phyloP scores from a whole-genome alignment of 2,888 invertebrate species.

The Clusia tigrina region DNA sequence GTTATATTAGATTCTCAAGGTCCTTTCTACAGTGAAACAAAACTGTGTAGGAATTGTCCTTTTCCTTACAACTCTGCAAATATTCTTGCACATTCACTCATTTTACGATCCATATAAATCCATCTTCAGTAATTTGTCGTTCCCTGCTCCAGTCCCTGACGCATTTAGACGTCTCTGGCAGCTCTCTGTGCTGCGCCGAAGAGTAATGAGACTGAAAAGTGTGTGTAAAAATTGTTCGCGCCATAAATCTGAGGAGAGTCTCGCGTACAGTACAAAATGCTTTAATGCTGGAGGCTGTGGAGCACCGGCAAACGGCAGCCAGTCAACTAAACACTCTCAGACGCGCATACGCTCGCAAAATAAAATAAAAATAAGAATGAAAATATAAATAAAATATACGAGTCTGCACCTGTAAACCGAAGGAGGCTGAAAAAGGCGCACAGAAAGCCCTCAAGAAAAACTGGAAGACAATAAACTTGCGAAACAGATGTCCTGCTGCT shows the following conservation, averaged over 20 bases:
- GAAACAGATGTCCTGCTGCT: slow-evolving; percentile 62
- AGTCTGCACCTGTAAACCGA: slow-evolving; percentile 54
- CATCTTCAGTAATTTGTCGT: no score
- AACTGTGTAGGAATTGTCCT: background rate
- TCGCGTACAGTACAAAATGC: background rate
- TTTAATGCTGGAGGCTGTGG: slow-evolving; percentile 49
- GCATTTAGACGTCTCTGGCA: no score
- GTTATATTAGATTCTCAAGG: no score
- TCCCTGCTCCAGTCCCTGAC: no score
- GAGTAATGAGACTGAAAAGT: no score
- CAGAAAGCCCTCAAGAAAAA: background rate
- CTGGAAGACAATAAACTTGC: slow-evolving; percentile 12
- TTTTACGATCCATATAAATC: no score
- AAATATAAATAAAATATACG: background rate
- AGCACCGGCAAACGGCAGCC: slow-evolving; percentile 41
- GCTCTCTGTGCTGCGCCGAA: no score
- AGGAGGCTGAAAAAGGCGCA: background rate
- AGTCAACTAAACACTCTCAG: background rate
- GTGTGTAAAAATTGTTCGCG: no score
- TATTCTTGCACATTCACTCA: background rate
- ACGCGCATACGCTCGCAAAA: no score
- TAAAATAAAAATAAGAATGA: no score
- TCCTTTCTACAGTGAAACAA: no score
- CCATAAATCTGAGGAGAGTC: no score
- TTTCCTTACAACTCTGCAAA: background rate